Evolutionary conservation across 2,797 vertebrate genomes (phyloP).

Genomic region (Erpetoichthys calabaricus): DNA sequence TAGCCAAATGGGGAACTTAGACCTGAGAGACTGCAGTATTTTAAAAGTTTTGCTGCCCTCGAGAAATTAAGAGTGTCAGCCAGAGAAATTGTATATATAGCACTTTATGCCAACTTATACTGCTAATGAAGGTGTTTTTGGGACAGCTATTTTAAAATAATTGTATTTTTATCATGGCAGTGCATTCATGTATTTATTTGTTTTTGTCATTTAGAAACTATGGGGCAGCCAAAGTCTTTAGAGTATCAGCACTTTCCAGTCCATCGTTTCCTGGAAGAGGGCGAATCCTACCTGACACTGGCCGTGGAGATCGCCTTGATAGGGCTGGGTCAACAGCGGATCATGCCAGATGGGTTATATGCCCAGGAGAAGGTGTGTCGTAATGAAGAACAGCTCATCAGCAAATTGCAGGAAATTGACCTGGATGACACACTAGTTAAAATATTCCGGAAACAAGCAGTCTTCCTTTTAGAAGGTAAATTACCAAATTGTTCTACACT

Average conservation of each 20-base stretch:
- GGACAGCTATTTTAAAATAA: no score
- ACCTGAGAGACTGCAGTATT: no score
- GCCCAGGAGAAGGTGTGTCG: slow-evolving; percentile 91
- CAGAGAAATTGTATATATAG: no score
- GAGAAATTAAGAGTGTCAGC: no score
- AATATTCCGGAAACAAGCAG: slow-evolving; percentile 85
- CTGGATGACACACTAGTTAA: slow-evolving; percentile 73
- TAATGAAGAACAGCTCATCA: slow-evolving; percentile 85
- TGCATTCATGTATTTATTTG: no score
- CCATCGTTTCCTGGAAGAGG: slow-evolving; percentile 77
- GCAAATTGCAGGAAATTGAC: slow-evolving; percentile 78
- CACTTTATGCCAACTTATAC: no score
- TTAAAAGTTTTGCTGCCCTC: no score
- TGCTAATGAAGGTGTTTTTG: no score
- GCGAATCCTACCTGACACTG: slow-evolving; percentile 69
- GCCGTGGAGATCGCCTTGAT: slow-evolving; percentile 82
- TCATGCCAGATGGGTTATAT: slow-evolving; percentile 89
- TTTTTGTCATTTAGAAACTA: slow-evolving; percentile 43
- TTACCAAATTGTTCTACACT: slow-evolving; percentile 22
- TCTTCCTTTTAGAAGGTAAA: slow-evolving; percentile 82
- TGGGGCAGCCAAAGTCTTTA: slow-evolving; percentile 65
- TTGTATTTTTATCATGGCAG: no score
- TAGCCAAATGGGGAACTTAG: no score
- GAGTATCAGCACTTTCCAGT: slow-evolving; percentile 73
- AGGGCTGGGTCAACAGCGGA: slow-evolving; percentile 79